Base-by-base conservation (phyloP, 53 echinoderm and acorn worm species). In the Temnopleurus reevesii region DNA sequence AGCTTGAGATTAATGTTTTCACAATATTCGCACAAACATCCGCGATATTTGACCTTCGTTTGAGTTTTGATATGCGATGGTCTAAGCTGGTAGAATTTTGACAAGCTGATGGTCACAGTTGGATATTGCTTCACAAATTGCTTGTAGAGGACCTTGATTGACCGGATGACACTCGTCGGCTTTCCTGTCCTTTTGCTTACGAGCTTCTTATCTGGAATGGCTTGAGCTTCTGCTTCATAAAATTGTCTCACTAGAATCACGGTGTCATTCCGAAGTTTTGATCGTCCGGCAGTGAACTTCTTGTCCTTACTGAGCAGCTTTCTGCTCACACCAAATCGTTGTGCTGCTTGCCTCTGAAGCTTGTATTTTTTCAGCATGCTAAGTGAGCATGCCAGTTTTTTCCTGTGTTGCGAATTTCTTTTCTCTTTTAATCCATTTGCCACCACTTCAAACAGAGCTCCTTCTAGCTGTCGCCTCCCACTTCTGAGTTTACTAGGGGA, bases 1-100 rank as follows among this genome's bases (percentile, higher is more conserved):
- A 94, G 8, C 34, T 94, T 94, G 0, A 94, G 60, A 23, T 90
- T 64, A 9, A 94, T 43, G 76, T 91, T 94, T 13, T 65, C 66
- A 46, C 93, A 93, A 46, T 93, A 93, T 27, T 94, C 93, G 33
- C 93, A 93, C 33, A 93, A 53, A 58, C 91, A 93, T 8, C 93
- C 93, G 66, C 93, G 63, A 61, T 93, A 91, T 76, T 29, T 93
- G 29, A 91, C 88, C 19, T 63, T 8, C 71, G 21, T 29, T 15
- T 77, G 55, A 4, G 38, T 25, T 41, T 92, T 94, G 65, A 92
- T 81, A 41, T 90, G 66, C 10, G 45, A 5, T 45, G 92, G 90
- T 23, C 81, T 77, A 45, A 90, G 60, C 12, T 29, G 26, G 25
- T 65, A 5, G 29, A 92, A 92, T 28, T 85, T 86, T n/a, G 92